Conservation (phyloP, 2,113 vertebrate genomes). For the Catharus bicknelli region DNA sequence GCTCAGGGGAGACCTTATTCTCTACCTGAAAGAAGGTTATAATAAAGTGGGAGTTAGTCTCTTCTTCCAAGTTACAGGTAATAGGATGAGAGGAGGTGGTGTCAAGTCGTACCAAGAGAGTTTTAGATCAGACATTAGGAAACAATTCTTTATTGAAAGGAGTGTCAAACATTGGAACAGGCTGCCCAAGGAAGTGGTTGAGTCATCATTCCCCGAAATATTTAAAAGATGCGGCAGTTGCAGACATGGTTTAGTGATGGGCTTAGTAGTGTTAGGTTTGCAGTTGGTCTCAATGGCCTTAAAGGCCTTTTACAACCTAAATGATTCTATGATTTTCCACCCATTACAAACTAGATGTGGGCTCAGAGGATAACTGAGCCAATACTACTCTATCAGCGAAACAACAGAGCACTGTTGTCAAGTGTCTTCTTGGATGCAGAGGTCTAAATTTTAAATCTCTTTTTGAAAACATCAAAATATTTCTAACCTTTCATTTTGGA, state of each 20-base stretch:
- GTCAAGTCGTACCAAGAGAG: not conserved
- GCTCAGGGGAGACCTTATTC: not conserved
- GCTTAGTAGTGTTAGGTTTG: not conserved
- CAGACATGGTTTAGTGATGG: not conserved
- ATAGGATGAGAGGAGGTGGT: not conserved
- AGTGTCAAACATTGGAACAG: not conserved
- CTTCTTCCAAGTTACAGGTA: not conserved
- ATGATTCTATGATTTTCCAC: not conserved
- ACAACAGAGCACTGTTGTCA: not conserved
- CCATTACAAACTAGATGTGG: not conserved
- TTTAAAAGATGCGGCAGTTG: not conserved
- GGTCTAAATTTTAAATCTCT: not conserved
- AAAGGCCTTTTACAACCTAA: not conserved
- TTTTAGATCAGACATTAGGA: not conserved
- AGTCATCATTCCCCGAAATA: not conserved
- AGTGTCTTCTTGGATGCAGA: not conserved
- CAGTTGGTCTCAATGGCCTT: not conserved
- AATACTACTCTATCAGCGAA: not conserved
- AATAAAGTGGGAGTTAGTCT: not conserved
- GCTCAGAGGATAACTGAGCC: not conserved
- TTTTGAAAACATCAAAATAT: not conserved
- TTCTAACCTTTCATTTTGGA: not conserved
- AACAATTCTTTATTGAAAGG: not conserved
- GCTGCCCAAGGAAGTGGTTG: not conserved
- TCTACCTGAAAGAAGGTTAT: not conserved